phyloP scores from a whole-genome alignment of 2,797 vertebrate genomes.

The Echeneis naucrates region DNA sequence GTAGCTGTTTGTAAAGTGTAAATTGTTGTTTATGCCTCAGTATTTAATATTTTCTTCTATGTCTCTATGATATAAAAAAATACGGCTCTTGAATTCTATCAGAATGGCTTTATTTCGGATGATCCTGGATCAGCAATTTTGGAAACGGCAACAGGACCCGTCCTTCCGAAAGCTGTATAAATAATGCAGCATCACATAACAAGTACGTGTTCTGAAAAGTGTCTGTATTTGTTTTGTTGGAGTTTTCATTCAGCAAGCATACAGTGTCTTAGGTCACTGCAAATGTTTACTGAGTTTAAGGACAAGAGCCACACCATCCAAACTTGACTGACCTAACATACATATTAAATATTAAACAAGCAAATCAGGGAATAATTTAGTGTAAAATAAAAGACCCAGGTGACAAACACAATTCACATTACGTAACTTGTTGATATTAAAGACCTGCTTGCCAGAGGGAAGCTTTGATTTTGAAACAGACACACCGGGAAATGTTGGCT shows the following conservation, averaged over 20 bases:
- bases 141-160: neutral
- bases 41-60: no score
- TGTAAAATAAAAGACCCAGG: neutral
- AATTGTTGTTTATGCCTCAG: neutral
- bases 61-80: conserved; percentile 6
- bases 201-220: neutral
- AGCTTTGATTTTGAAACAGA: neutral
- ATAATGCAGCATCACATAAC: neutral
- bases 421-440: neutral
- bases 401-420: neutral
- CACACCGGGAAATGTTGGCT: neutral
- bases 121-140: neutral
- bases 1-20: neutral
- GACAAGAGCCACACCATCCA: neutral
- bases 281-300: neutral
- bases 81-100: neutral
- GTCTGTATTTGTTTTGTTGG: no score
- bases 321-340: no score
- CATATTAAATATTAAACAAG: no score
- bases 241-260: neutral
- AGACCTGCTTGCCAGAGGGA: neutral
- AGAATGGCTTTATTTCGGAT: neutral
- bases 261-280: neutral
- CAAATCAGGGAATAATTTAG: neutral
- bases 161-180: neutral